Conservation (phyloP, 1,140 invertebrate genomes). For the Halictus rubicundus region DNA sequence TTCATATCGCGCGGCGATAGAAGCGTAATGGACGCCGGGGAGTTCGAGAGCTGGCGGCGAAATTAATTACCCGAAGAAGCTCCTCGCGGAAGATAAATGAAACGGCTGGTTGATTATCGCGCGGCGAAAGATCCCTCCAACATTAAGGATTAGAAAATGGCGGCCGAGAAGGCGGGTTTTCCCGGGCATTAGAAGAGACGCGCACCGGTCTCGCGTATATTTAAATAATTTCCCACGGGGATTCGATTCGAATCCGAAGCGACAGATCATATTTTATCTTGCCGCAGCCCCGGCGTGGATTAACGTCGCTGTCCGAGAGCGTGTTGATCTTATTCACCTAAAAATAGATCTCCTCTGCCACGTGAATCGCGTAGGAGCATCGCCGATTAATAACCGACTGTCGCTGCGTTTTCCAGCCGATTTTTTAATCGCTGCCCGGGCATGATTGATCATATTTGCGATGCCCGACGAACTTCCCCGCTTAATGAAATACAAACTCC, state of each 20-base stretch:
- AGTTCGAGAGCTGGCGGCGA: not conserved
- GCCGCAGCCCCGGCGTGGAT: not conserved
- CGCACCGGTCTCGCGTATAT: not conserved
- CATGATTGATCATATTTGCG: not conserved
- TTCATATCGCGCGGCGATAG: not conserved
- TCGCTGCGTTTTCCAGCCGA: not conserved
- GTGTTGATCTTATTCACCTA: not conserved
- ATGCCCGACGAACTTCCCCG: too few species aligned
- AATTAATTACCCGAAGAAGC: conserved; percentile 19
- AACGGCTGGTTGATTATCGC: not conserved
- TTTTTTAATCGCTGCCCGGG: not conserved
- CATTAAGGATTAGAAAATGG: not conserved
- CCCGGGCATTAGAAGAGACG: too few species aligned
- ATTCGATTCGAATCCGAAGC: conserved; percentile 7
- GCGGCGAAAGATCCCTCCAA: not conserved
- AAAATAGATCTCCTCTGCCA: not conserved
- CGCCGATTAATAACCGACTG: not conserved
- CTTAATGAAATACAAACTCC: not conserved
- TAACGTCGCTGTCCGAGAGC: not conserved
- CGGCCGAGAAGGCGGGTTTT: too few species aligned
- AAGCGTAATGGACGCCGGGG: not conserved
- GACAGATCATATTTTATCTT: conserved; percentile 13
- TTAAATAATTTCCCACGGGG: conserved; percentile 44
- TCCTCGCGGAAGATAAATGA: conserved; percentile 3
- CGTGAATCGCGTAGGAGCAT: not conserved